Evolutionary conservation across 2,113 vertebrate species (phyloP).

Genomic region (Lonchura striata): DNA sequence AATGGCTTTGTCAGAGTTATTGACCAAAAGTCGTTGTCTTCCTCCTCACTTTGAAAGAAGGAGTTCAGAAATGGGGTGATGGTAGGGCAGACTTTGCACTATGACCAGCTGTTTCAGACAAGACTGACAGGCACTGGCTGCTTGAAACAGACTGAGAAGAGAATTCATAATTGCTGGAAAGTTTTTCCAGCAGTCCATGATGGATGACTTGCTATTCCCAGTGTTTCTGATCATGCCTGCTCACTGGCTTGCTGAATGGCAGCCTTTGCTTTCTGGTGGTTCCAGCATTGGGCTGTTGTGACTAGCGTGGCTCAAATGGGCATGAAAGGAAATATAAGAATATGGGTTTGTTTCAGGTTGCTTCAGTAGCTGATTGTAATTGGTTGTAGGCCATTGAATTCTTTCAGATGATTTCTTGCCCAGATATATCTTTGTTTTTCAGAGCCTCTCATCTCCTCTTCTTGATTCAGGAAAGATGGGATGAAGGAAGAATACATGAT

Average conservation of each 20-base stretch:
- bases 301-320: not conserved
- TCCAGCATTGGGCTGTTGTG: not conserved
- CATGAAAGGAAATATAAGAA: not conserved
- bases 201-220: rapidly evolving
- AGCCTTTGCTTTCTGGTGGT: not conserved
- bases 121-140: not conserved
- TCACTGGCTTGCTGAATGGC: not conserved
- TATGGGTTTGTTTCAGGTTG: not conserved
- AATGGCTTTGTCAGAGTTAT: slow-evolving; percentile 56
- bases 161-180: not conserved
- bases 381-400: not conserved
- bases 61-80: not conserved
- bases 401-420: not conserved
- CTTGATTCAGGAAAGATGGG: not conserved
- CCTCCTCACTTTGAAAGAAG: slow-evolving; percentile 2
- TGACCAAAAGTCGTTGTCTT: not conserved
- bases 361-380: not conserved
- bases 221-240: not conserved
- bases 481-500: not conserved
- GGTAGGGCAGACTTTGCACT: not conserved
- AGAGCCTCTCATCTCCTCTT: not conserved
- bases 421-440: not conserved
- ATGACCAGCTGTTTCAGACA: not conserved
- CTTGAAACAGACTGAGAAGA: not conserved
- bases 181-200: not conserved